A percentile compares a stretch with the other conserved stretches of the same genome.
Conservation (phyloP, 2,888 invertebrate genomes). For the Eurytoma californica region DNA sequence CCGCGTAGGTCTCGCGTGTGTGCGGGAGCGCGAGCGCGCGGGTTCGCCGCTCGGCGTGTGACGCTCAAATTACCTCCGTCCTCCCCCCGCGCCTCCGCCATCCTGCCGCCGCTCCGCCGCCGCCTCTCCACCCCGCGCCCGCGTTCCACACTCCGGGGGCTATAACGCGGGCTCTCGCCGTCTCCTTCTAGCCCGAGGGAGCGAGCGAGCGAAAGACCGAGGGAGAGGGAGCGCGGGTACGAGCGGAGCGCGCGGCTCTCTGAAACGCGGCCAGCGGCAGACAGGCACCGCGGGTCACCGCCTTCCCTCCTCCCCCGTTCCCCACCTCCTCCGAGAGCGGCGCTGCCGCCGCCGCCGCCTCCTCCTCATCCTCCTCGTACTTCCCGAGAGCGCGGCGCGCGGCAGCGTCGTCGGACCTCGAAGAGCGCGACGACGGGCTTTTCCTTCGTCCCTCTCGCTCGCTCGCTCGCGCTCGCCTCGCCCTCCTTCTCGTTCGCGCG, state of each 20-base stretch:
- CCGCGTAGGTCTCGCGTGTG: constrained; percentile 5
- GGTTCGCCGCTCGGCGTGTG: constrained; percentile 71
- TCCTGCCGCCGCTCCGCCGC: constrained; percentile 58
- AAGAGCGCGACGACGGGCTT: constrained; percentile 50
- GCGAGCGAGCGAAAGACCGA: neutral
- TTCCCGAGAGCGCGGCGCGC: neutral
- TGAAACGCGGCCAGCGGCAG: constrained; percentile 73
- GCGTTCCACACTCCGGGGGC: constrained; percentile 38
- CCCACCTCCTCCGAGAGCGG: constrained; percentile 29
- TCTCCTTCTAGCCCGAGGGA: constrained; percentile 37
- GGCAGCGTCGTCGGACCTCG: neutral
- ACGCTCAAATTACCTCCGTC: constrained; percentile 73
- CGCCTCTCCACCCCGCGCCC: constrained; percentile 30
- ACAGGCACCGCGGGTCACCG: constrained; percentile 74
- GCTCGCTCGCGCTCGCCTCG: neutral
- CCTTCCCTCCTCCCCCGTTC: constrained; percentile 60
- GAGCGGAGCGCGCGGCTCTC: constrained; percentile 50
- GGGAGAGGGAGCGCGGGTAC: constrained; percentile 31
- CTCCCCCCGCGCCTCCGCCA: constrained; percentile 51
- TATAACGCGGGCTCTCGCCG: constrained; percentile 37
- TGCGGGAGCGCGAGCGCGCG: neutral
- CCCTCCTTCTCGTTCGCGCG: constrained; percentile 31
- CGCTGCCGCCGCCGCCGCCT: constrained; percentile 51
- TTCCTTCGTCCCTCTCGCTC: constrained; percentile 15
- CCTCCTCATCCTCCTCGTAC: constrained; percentile 51